Percentiles rank a stretch among this genome's conserved stretches.
Conservation (phyloP, 2,113 vertebrate species). For the Cheirogaleus medius region DNA sequence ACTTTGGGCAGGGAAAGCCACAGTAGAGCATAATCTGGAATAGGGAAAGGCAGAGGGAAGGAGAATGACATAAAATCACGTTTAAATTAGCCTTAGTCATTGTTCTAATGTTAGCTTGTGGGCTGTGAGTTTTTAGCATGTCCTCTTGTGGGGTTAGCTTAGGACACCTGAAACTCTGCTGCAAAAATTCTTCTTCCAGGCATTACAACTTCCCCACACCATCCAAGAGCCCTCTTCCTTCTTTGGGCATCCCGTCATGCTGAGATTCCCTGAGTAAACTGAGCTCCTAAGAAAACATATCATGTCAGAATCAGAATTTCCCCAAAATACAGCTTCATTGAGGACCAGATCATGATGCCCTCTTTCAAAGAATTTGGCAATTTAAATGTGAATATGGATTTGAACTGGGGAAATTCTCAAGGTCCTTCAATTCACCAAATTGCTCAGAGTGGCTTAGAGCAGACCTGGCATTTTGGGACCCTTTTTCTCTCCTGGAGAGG, state of each 20-base stretch:
- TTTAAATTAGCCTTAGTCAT: conserved; percentile 31
- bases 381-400: not conserved
- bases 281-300: not conserved
- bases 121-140: not conserved
- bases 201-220: not conserved
- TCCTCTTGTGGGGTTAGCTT: conserved; percentile 28
- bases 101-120: conserved; percentile 34
- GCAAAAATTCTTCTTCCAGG: not conserved
- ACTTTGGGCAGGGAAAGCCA: not conserved
- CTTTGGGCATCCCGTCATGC: accelerated
- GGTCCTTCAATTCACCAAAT: conserved; percentile 5
- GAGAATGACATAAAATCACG: conserved; percentile 15
- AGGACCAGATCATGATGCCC: not conserved
- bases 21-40: not conserved
- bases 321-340: not conserved
- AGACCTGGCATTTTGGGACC: not conserved
- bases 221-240: not conserved
- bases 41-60: not conserved
- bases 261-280: not conserved
- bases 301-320: not conserved
- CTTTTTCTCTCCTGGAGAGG: not conserved
- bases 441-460: not conserved
- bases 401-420: not conserved
- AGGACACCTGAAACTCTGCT: conserved; percentile 12
- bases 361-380: conserved; percentile 1